Conservation (phyloP, 2,113 vertebrate species). For the Esox niger region DNA sequence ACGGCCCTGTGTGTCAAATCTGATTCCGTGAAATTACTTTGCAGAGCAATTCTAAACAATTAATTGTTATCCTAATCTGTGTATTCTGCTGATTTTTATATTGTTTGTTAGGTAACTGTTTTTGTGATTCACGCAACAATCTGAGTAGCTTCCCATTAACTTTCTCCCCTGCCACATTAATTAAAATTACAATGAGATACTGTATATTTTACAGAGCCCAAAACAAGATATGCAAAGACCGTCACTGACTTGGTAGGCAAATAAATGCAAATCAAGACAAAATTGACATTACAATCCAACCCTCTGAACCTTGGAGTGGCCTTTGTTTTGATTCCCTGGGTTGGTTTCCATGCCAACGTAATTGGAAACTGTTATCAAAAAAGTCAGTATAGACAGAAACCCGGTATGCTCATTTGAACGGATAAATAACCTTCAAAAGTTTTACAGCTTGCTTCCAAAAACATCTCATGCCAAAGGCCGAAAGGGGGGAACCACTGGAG, state of each 20-base stretch:
- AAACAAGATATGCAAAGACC: constrained; percentile 46
- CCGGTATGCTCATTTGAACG: constrained; percentile 11
- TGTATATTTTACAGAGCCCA: constrained; percentile 30
- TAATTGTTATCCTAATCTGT: too few relatives aligned
- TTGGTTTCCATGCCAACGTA: constrained; percentile 14
- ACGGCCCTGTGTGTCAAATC: too few relatives aligned
- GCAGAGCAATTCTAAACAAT: too few relatives aligned
- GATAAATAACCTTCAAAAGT: constrained; percentile 30
- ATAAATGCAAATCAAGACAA: constrained; percentile 47
- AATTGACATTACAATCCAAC: constrained; percentile 39
- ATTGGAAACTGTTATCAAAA: constrained; percentile 25
- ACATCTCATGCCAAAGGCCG: constrained; percentile 19
- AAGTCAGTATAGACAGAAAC: too few relatives aligned
- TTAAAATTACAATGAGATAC: constrained; percentile 56
- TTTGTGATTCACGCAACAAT: constrained; percentile 38
- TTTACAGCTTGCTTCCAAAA: constrained; percentile 22
- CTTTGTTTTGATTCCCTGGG: constrained; percentile 10
- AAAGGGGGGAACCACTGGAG: constrained; percentile 6
- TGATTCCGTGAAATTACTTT: too few relatives aligned
- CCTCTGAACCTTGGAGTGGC: constrained; percentile 8
- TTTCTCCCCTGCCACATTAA: constrained; percentile 34
- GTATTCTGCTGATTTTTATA: too few relatives aligned
- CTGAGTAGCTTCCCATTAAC: constrained; percentile 25
- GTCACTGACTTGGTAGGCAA: constrained; percentile 58
- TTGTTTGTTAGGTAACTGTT: background rate